phyloP scores from a whole-genome alignment of 2,888 invertebrate genomes.

The Ctena decussata region DNA sequence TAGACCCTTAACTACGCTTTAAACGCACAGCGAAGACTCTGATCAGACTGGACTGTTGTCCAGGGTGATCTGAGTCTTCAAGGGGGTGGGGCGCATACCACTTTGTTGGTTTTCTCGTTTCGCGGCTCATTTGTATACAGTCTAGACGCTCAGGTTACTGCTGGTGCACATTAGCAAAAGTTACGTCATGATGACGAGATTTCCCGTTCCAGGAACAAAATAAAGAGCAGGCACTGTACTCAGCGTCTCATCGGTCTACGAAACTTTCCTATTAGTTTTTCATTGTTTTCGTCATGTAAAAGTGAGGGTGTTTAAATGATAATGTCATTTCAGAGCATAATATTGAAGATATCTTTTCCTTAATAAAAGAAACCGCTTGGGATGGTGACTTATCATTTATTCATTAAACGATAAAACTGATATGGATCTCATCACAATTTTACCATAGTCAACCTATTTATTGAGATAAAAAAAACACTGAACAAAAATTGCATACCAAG shows the following conservation, averaged over 20 bases:
- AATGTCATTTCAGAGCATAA: background rate
- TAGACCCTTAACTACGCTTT: too few species aligned
- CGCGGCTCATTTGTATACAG: too few species aligned
- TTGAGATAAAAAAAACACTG: too few species aligned
- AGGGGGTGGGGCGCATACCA: too few species aligned
- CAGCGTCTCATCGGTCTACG: background rate
- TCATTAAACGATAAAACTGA: constrained; percentile 17
- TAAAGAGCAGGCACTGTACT: background rate
- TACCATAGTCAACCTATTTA: too few species aligned
- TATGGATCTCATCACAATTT: background rate
- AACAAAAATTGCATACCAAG: too few species aligned
- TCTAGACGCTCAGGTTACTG: too few species aligned
- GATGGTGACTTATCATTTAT: constrained; percentile 20
- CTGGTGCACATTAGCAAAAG: too few species aligned
- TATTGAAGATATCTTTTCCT: constrained; percentile 6
- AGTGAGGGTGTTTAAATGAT: background rate
- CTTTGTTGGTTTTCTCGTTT: too few species aligned
- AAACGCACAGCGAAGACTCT: too few species aligned
- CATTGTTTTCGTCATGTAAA: background rate
- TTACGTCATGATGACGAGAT: background rate
- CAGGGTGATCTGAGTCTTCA: too few species aligned
- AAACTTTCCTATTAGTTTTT: background rate
- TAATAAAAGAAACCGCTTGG: background rate
- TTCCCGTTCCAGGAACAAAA: background rate
- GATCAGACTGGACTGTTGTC: too few species aligned